Base-by-base conservation (phyloP, 2,113 vertebrate genomes). In the Carassius auratus region DNA sequence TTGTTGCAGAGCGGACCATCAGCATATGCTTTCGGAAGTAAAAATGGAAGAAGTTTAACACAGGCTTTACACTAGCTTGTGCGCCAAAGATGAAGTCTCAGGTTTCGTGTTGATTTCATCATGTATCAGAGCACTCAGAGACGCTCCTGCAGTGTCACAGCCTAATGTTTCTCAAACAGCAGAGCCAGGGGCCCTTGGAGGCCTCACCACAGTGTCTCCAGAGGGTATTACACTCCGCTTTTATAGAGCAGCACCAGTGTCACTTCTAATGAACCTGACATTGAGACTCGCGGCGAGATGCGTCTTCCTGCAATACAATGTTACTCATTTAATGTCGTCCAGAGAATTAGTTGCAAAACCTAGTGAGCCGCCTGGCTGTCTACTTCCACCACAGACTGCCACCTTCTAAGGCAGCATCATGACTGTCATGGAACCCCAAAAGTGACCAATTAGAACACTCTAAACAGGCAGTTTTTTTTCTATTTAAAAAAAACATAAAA, bases 101-200 rank as follows among this genome's bases (percentile, higher is more conserved):
- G 71, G 92, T 94, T 94, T 92, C 93, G 89, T 74, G 88, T 87
- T 88, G 89, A 90, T 94, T 94, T 93, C 93, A 92, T 94, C 92
- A 93, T 90, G 89, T 86, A 89, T 86, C 61, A 33, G 42, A 45
- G 42, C 42, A 45, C 2, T 45, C 1, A 12, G 73, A 38, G 83
- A 62, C 1, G 17, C 71, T 33, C 36, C 19, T 55, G 80, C 36
- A 76, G 66, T 83, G 45, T 30, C 59, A 48, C 42, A 50, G 71
- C 57, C 26, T 64, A 50, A 48, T 76, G 75, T 36, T 64, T 76
- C 59, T 64, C 52, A 76, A 76, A 76, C 64, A 81, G 62, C 9
- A 8, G 73, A 78, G 73, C 48, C 71, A 10, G 73, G 80, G 85
- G 74, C 74, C 69, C 73, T 57, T 21, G 36, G 38, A 76, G 62